A percentile compares a stretch with the other conserved stretches of the same genome.
These are phyloP conservation scores for Ptilodon capucinus DNA, from an alignment of 2,888 invertebrate genomes.

Conservation along the genomic window DNA sequence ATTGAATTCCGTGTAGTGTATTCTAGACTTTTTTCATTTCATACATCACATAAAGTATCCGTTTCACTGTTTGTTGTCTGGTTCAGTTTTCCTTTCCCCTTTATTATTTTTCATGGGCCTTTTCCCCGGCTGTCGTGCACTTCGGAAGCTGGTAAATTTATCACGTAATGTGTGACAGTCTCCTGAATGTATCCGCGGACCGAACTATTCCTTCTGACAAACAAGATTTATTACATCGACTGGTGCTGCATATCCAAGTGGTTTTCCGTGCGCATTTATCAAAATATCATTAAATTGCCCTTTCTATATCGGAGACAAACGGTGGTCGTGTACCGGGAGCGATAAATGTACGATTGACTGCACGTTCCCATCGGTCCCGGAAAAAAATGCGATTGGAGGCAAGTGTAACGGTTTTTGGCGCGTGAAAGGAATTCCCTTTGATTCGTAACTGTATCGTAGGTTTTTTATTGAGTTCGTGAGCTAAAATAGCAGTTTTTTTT, in stretches of 20 bases:
- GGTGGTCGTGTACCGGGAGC: constrained; percentile 10
- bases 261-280: constrained; percentile 40
- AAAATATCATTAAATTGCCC: constrained; percentile 43
- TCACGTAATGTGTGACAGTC: constrained; percentile 44
- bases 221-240: constrained; percentile 51
- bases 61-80: constrained; percentile 31
- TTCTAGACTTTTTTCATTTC: constrained; percentile 3
- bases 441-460: constrained; percentile 18
- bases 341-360: constrained; percentile 29
- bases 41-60: constrained; percentile 31
- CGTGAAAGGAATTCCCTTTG: constrained; percentile 14
- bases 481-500: constrained; percentile 4
- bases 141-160: constrained; percentile 45
- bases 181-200: constrained; percentile 40
- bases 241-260: constrained; percentile 43
- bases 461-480: constrained; percentile 10
- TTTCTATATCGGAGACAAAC: constrained; percentile 25
- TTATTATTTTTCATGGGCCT: constrained; percentile 56
- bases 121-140: constrained; percentile 26
- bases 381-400: constrained; percentile 11
- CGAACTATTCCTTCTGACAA: constrained; percentile 44
- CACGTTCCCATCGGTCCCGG: constrained; percentile 14
- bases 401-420: constrained; percentile 14
- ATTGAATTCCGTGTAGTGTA: constrained; percentile 8
- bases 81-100: constrained; percentile 40